Evolutionary conservation across 2,113 vertebrate genomes (phyloP).

Genomic region (Craseonycteris thonglongyai): DNA sequence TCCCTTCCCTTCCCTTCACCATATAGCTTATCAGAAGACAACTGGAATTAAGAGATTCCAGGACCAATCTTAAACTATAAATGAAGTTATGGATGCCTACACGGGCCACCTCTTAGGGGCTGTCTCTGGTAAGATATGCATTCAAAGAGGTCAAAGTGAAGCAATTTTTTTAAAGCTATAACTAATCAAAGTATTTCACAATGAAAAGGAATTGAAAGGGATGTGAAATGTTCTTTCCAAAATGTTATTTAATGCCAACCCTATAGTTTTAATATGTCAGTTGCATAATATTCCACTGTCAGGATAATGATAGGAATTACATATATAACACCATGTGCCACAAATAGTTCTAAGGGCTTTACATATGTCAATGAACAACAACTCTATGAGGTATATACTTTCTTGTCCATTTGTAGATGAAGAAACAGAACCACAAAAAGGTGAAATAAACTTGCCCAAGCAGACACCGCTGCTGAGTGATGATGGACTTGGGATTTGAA

Average conservation of each 20-base stretch:
- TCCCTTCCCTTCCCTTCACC: neutral
- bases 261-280: neutral
- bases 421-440: neutral
- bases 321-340: neutral
- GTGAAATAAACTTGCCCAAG: neutral
- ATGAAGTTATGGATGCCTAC: neutral
- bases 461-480: neutral
- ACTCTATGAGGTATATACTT: neutral
- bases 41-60: neutral
- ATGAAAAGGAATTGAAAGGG: neutral
- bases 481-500: neutral
- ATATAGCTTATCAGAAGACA: neutral
- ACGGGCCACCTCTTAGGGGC: neutral
- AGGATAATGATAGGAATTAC: neutral
- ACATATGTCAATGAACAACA: neutral
- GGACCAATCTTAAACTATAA: neutral
- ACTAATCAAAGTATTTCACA: neutral
- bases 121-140: neutral
- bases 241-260: neutral
- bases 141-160: neutral
- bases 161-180: neutral
- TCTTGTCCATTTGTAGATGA: neutral
- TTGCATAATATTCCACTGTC: neutral
- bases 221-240: neutral
- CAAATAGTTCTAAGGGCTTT: neutral